These are phyloP conservation scores for Thamnaconus septentrionalis DNA, from an alignment of 2,113 vertebrate species.

Conservation along the genomic window DNA sequence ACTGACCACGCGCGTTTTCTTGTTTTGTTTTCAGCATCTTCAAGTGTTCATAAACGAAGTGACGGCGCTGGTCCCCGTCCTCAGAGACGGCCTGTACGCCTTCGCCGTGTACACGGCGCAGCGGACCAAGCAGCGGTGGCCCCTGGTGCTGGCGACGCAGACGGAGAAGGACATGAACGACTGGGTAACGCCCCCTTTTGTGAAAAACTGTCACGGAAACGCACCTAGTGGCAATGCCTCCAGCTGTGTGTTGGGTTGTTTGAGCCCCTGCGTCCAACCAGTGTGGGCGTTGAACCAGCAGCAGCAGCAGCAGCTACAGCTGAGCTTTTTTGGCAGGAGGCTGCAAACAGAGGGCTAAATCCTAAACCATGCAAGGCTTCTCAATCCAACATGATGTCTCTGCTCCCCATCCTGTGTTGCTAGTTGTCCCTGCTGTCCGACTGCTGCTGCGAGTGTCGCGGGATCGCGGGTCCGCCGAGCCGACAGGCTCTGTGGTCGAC, in stretches of 20 bases:
- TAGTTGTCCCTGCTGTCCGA: constrained; percentile 88
- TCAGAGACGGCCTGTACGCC: constrained; percentile 85
- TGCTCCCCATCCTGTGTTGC: constrained; percentile 6
- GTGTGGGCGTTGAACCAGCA: too few species aligned
- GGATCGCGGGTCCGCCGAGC: constrained; percentile 82
- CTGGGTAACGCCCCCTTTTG: constrained; percentile 79
- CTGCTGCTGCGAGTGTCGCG: constrained; percentile 88
- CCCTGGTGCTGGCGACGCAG: constrained; percentile 85
- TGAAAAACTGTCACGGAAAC: background rate
- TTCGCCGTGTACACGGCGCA: constrained; percentile 92
- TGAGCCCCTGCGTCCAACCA: too few species aligned
- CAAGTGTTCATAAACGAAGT: constrained; percentile 91
- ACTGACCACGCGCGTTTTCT: background rate
- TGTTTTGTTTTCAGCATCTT: constrained; percentile 80
- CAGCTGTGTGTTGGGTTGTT: too few species aligned
- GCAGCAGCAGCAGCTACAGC: too few species aligned
- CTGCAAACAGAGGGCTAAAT: too few species aligned
- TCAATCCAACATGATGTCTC: too few species aligned
- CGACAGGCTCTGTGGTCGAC: constrained; percentile 92
- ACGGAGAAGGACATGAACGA: constrained; percentile 91
- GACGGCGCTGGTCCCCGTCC: constrained; percentile 87
- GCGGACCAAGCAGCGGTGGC: constrained; percentile 88
- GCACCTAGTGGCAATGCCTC: background rate
- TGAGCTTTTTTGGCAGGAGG: too few species aligned
- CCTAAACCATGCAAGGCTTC: too few species aligned